These are phyloP conservation scores for Brachyptera risi DNA, from an alignment of 2,888 invertebrate genomes.

Conservation along the genomic window DNA sequence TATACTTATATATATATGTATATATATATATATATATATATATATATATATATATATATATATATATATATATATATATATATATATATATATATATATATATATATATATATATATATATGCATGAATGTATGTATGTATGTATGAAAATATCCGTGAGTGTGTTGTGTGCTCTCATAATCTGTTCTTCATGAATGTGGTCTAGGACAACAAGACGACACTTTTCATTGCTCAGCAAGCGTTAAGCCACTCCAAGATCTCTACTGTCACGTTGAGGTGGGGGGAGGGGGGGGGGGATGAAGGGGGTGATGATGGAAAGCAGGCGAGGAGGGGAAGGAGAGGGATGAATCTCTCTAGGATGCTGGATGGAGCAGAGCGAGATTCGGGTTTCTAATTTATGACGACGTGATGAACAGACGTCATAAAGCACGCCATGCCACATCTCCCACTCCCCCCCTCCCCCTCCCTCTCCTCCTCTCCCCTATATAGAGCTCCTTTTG, in stretches of 20 bases:
- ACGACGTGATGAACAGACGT: slow-evolving; percentile 50
- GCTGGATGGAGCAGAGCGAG: slow-evolving; percentile 33
- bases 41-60: no score
- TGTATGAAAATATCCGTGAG: no score
- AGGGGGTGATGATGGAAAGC: slow-evolving; percentile 14
- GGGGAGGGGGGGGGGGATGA: not conserved
- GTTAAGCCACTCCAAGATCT: slow-evolving; percentile 19
- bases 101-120: no score
- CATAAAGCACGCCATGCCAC: slow-evolving; percentile 48
- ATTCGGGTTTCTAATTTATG: slow-evolving; percentile 48
- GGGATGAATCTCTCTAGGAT: slow-evolving; percentile 1
- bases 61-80: no score
- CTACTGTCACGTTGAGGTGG: not conserved
- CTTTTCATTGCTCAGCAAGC: slow-evolving; percentile 11
- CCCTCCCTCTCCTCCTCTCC: slow-evolving; percentile 37
- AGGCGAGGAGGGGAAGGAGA: slow-evolving; percentile 5
- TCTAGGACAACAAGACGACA: slow-evolving; percentile 18
- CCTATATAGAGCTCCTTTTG: slow-evolving; percentile 35
- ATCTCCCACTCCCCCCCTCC: slow-evolving; percentile 40
- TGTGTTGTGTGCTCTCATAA: no score
- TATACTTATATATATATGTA: no score
- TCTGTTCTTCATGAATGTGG: no score
- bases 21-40: no score
- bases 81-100: no score
- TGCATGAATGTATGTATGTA: no score